Conservation (phyloP, 2,113 vertebrate species). For the Lanius ludovicianus region DNA sequence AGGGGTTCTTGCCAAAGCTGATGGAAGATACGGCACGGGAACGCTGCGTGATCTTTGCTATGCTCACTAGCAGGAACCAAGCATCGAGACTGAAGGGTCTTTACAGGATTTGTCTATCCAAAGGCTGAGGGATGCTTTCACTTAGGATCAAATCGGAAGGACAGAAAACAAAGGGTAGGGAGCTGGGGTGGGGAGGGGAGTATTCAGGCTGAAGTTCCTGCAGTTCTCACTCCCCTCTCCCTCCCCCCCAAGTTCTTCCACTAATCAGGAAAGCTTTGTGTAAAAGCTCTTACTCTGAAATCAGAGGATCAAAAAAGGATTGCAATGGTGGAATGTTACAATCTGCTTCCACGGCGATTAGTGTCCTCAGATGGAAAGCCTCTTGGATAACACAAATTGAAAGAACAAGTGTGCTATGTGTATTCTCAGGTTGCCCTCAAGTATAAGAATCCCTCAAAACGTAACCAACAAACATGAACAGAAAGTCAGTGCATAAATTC, state of each 20-base stretch:
- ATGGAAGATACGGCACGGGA: background rate
- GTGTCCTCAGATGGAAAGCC: constrained; percentile 44
- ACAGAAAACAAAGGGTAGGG: background rate
- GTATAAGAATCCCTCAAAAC: constrained; percentile 53
- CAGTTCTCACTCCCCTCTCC: background rate
- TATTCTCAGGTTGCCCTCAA: constrained; percentile 50
- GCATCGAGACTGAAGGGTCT: background rate
- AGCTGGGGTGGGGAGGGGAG: background rate
- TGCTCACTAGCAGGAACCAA: background rate
- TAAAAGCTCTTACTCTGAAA: constrained; percentile 60
- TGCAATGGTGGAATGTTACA: constrained; percentile 59
- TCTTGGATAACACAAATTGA: constrained; percentile 61
- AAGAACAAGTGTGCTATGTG: constrained; percentile 60
- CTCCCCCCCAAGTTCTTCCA: background rate
- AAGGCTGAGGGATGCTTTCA: constrained; percentile 53
- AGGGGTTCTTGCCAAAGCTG: background rate
- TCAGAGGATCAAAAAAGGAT: constrained; percentile 65
- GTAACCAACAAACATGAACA: background rate
- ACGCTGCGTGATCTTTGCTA: background rate
- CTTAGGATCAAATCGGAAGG: background rate
- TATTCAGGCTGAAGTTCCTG: background rate
- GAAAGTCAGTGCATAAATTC: constrained; percentile 58
- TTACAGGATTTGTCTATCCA: background rate
- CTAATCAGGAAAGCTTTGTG: constrained; percentile 64
- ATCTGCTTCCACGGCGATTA: constrained; percentile 64